phyloP scores from a whole-genome alignment of 2,113 vertebrate genomes.

The Anarhynchus alexandrinus region DNA sequence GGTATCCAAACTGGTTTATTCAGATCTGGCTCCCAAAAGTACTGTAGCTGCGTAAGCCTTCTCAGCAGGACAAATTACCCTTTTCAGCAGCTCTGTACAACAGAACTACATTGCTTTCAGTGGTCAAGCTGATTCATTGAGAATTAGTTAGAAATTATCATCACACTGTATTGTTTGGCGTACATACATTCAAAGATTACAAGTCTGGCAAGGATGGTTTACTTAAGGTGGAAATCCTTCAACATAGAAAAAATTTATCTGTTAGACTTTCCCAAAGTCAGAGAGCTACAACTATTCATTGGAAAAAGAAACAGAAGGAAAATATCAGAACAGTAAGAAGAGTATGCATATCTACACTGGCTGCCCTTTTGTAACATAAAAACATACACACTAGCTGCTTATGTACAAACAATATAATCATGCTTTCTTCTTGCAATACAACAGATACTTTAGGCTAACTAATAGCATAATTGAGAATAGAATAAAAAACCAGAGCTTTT shows the following conservation, averaged over 20 bases:
- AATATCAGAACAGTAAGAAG: not conserved
- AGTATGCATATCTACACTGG: not conserved
- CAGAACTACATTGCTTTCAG: not conserved
- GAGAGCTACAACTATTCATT: not conserved
- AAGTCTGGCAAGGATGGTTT: not conserved
- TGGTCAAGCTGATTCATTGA: not conserved
- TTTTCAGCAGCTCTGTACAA: not conserved
- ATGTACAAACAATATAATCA: not conserved
- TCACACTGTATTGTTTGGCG: not conserved
- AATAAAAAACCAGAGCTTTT: not conserved
- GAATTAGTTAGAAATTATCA: not conserved
- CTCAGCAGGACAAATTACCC: not conserved
- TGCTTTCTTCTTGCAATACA: not conserved
- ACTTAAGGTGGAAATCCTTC: not conserved
- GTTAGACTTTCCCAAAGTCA: not conserved
- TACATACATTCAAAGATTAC: not conserved
- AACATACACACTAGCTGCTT: not conserved
- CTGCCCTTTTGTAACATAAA: not conserved
- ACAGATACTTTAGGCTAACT: not conserved
- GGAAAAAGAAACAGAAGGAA: not conserved
- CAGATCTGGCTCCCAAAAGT: not conserved
- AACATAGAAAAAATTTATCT: not conserved
- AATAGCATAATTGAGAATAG: not conserved
- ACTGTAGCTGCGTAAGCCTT: not conserved
- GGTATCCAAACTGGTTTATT: not conserved